Percentiles rank a stretch among this genome's conserved stretches.
Evolutionary conservation across 2,113 vertebrate species (phyloP).

Genomic region (Murina feae): DNA sequence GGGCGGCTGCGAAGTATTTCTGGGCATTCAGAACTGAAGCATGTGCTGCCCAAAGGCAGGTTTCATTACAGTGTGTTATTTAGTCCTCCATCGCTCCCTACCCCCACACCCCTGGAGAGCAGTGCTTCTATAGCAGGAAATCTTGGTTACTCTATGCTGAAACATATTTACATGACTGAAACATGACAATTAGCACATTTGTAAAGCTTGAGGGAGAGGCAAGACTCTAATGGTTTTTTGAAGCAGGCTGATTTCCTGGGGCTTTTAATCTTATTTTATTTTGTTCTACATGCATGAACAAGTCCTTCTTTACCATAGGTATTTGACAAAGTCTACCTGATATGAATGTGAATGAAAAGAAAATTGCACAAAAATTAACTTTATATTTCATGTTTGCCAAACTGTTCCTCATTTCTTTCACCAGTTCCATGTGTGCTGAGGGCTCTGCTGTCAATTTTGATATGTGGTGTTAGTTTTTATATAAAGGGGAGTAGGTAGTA

Average conservation of each 20-base stretch:
- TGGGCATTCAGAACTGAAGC: conserved; percentile 74
- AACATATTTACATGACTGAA: conserved; percentile 74
- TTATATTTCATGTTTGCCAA: conserved; percentile 41
- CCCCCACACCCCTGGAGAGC: conserved; percentile 30
- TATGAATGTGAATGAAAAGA: conserved; percentile 60
- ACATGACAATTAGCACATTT: conserved; percentile 79
- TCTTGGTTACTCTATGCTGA: conserved; percentile 55
- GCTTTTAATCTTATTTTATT: conserved; percentile 64
- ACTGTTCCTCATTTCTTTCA: conserved; percentile 31
- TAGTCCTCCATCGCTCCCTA: conserved; percentile 51
- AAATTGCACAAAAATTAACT: conserved; percentile 66
- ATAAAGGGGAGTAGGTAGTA: conserved; percentile 3
- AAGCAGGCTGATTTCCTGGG: conserved; percentile 79
- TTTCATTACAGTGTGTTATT: conserved; percentile 66
- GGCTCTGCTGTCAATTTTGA: conserved; percentile 7
- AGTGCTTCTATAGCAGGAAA: conserved; percentile 47
- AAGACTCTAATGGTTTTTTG: conserved; percentile 79
- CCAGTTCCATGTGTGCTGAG: neutral
- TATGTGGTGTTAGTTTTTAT: conserved; percentile 32
- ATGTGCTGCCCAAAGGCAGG: conserved; percentile 74
- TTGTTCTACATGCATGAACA: conserved; percentile 76
- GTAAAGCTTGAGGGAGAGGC: conserved; percentile 79
- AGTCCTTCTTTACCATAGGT: conserved; percentile 76
- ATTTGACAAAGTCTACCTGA: conserved; percentile 72
- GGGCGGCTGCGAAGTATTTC: conserved; percentile 74